Evolutionary conservation across 2,888 invertebrate genomes (phyloP).

Genomic region (Leptura quadrifasciata): DNA sequence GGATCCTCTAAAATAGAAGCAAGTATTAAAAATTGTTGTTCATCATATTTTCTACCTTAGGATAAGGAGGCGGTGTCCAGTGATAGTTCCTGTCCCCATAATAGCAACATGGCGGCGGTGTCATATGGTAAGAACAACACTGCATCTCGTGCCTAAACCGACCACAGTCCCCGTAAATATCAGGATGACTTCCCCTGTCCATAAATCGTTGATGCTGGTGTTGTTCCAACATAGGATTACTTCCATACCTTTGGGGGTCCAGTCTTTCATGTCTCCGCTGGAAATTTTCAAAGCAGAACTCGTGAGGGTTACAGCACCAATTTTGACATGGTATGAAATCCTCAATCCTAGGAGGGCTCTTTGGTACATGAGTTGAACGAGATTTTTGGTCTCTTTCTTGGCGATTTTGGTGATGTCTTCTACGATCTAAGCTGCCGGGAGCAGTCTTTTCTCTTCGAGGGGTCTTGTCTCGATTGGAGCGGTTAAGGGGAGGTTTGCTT

Average conservation of each 20-base stretch:
- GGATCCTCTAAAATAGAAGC: neutral
- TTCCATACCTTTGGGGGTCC: constrained; percentile 72
- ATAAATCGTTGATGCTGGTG: constrained; percentile 56
- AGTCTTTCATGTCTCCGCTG: constrained; percentile 76
- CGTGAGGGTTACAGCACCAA: constrained; percentile 69
- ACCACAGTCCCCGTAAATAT: constrained; percentile 68
- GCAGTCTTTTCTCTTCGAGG: constrained; percentile 66
- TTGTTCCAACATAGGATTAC: constrained; percentile 72
- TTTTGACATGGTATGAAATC: constrained; percentile 69
- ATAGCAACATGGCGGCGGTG: constrained; percentile 69
- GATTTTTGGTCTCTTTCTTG: constrained; percentile 81
- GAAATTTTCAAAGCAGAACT: constrained; percentile 77
- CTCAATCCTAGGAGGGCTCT: constrained; percentile 69
- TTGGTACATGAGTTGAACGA: constrained; percentile 76
- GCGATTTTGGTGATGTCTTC: constrained; percentile 68
- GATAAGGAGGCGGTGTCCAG: constrained; percentile 68
- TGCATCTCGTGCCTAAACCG: constrained; percentile 64
- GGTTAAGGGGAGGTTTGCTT: constrained; percentile 62
- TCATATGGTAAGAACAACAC: constrained; percentile 69
- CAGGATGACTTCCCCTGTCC: constrained; percentile 71
- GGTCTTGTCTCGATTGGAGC: constrained; percentile 62
- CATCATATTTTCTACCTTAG: constrained; percentile 61
- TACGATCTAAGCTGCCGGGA: constrained; percentile 77
- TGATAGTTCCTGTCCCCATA: constrained; percentile 68
- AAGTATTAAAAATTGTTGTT: neutral